A percentile compares a stretch with the other conserved stretches of the same genome.
Evolutionary conservation across 2,113 vertebrate genomes (phyloP).

Genomic region (Girardinichthys multiradiatus): DNA sequence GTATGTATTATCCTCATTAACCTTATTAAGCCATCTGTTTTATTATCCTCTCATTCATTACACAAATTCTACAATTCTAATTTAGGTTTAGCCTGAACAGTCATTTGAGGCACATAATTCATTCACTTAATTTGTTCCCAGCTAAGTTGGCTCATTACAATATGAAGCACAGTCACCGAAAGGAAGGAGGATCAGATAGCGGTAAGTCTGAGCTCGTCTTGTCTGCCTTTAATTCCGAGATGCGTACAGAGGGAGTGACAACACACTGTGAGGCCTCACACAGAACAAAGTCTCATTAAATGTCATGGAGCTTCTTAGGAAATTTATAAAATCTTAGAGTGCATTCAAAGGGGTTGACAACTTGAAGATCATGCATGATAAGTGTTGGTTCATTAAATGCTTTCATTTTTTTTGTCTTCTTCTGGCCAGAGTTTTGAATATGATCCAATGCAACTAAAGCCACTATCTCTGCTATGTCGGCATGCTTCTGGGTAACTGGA

Average conservation of each 20-base stretch:
- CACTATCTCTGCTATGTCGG: constrained; percentile 40
- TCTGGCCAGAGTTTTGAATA: constrained; percentile 4
- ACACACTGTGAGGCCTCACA: constrained; percentile 47
- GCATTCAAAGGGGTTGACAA: constrained; percentile 47
- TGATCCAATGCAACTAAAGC: constrained; percentile 20
- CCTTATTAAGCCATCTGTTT: not conserved
- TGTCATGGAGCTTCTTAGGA: constrained; percentile 46
- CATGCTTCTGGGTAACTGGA: constrained; percentile 48
- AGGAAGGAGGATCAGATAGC: constrained; percentile 63
- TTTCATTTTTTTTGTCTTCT: not conserved
- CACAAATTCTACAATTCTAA: constrained; percentile 51
- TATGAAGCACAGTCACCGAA: constrained; percentile 64
- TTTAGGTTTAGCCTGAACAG: constrained; percentile 53
- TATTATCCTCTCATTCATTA: constrained; percentile 12
- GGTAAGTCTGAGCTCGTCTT: constrained; percentile 52
- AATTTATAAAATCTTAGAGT: constrained; percentile 43
- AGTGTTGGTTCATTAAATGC: constrained; percentile 26
- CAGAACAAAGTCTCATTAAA: constrained; percentile 57
- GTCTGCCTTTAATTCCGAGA: constrained; percentile 49
- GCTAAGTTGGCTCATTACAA: constrained; percentile 67
- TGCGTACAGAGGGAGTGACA: constrained; percentile 55
- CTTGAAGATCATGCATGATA: constrained; percentile 34
- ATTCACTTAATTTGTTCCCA: constrained; percentile 59
- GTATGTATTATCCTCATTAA: not conserved
- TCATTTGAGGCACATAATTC: constrained; percentile 65